Evolutionary conservation across 2,888 invertebrate genomes (phyloP), one percentile per base, ranked within the genome.

Genomic region (Anthophora plumipes): DNA sequence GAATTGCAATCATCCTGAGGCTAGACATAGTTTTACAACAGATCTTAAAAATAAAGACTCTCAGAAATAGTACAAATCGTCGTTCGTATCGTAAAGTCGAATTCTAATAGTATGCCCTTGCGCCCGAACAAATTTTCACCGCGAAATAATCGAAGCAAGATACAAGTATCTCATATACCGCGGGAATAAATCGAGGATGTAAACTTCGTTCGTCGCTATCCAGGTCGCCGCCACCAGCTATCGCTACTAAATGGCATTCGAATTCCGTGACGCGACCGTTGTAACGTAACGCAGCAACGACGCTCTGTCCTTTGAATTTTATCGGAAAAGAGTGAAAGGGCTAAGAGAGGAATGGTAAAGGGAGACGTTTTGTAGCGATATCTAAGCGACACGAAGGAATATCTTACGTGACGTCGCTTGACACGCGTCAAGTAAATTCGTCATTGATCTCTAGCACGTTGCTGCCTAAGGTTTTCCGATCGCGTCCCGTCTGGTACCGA

Each of bases 361-460:
- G 31, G 11, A 17, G n/a, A 50, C 68, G 64, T 67, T 74, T 68
- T 57, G 78, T 43, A 64, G 11, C 71, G 79, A 59, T 60, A 69
- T 64, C 48, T 31, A 0, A 6, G 31, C 43, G 48, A 25, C 46
- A 41, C 48, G 52, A 12, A 43, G 60, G 61, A 80, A 75, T 80
- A 77, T 64, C 63, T 60, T 63, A 37, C 54, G 60, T 20, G 52
- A 39, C 54, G 60, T 57, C 67, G 77, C 37, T 14, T 52, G 82
- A 80, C 81, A 68, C 80, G 67, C 71, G 77, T 72, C 71, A 55
- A 64, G 67, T 70, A 67, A 81, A 83, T 81, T 83, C 82, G 77
- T 73, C 81, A 74, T 77, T 71, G 82, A 74, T 81, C 77, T 81
- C 67, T 63, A 55, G 78, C 82, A 74, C 82, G 69, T 69, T 70